Conservation (phyloP, 2,888 invertebrate genomes). For the Idaea biselata region DNA sequence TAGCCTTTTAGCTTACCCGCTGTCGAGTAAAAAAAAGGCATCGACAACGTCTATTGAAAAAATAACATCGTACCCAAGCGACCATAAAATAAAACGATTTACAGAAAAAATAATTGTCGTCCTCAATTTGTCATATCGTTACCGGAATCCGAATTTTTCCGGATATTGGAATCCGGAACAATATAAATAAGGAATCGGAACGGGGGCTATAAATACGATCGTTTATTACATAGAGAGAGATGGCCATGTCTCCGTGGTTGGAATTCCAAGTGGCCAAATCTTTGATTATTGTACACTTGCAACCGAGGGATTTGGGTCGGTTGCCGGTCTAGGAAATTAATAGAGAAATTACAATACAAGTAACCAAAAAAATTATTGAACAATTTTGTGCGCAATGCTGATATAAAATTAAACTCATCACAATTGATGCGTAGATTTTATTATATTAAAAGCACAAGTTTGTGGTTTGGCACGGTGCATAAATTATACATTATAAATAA, state of each 20-base stretch:
- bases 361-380: too few species aligned
- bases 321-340: too few species aligned
- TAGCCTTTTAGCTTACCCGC: too few species aligned
- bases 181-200: slow-evolving; percentile 9
- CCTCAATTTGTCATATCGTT: neutral
- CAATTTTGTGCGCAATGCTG: too few species aligned
- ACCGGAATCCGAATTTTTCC: slow-evolving; percentile 1
- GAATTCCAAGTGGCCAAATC: slow-evolving; percentile 28
- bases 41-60: neutral
- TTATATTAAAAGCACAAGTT: too few species aligned
- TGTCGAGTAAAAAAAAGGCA: too few species aligned
- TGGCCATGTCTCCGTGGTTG: slow-evolving; percentile 19
- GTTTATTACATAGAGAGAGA: slow-evolving; percentile 23
- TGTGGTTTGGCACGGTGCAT: too few species aligned
- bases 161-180: neutral
- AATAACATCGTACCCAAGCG: neutral
- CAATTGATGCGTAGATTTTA: too few species aligned
- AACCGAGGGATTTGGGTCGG: neutral
- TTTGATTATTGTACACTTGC: slow-evolving; percentile 15
- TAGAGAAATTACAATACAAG: too few species aligned
- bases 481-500: too few species aligned
- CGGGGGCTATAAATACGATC: slow-evolving; percentile 14
- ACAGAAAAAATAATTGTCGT: neutral
- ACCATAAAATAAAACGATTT: neutral
- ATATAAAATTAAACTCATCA: too few species aligned